phyloP scores from a whole-genome alignment of 2,797 vertebrate genomes.

The Gymnoscopelus braueri region DNA sequence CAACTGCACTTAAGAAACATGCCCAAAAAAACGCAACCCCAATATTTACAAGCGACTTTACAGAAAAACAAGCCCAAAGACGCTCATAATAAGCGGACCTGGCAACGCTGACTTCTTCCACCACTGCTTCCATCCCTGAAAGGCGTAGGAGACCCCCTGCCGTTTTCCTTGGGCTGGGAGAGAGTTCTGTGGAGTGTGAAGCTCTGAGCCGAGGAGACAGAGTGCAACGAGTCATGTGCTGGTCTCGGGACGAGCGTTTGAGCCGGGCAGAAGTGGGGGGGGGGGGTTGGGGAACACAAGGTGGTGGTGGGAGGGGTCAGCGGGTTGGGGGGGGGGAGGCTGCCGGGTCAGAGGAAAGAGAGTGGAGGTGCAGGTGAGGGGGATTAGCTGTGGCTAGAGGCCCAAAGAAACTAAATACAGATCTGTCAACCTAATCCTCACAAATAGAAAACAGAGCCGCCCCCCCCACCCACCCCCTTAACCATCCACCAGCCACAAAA shows the following conservation, averaged over 20 bases:
- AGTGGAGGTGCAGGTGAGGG: constrained; percentile 80
- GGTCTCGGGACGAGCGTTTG: constrained; percentile 83
- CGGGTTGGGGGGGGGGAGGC: constrained; percentile 50
- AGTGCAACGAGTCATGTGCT: constrained; percentile 83
- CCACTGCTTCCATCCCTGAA: constrained; percentile 67
- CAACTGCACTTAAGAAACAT: too few relatives aligned
- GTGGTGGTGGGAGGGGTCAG: not conserved
- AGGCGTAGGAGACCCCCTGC: constrained; percentile 65
- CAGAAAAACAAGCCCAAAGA: too few relatives aligned
- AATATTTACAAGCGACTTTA: too few relatives aligned
- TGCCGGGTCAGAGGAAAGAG: constrained; percentile 76
- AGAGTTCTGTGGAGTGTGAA: constrained; percentile 80
- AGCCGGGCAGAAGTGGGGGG: too few relatives aligned
- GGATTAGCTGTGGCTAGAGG: constrained; percentile 85
- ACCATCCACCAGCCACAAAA: constrained; percentile 62
- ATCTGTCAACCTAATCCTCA: constrained; percentile 87
- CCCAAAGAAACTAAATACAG: constrained; percentile 87
- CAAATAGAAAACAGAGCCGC: constrained; percentile 86
- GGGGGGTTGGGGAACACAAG: constrained; percentile 47
- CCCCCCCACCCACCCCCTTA: constrained; percentile 57
- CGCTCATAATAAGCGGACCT: too few relatives aligned
- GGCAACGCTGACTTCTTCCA: not conserved
- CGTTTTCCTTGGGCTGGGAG: constrained; percentile 70
- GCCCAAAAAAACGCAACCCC: too few relatives aligned
- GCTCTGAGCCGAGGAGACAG: constrained; percentile 82